phyloP scores from a whole-genome alignment of 2,888 invertebrate species.

The Hipparchia semele region DNA sequence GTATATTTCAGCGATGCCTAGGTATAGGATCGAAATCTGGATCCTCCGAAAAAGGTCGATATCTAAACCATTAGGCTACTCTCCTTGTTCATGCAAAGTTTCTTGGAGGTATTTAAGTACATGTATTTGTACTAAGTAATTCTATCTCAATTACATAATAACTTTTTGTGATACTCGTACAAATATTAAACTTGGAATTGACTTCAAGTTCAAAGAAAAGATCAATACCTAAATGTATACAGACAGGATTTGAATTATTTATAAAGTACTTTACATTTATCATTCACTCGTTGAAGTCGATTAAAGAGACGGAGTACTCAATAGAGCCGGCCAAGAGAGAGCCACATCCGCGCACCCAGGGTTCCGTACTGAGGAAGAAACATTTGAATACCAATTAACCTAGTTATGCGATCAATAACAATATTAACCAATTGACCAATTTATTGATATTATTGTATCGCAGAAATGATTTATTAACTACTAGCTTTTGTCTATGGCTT shows the following conservation, averaged over 20 bases:
- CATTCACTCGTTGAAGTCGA: neutral
- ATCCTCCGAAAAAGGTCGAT: no score
- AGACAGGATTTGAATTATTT: constrained; percentile 13
- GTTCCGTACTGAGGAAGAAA: neutral
- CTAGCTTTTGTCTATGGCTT: no score
- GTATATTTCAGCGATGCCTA: no score
- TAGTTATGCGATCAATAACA: no score
- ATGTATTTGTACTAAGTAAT: neutral
- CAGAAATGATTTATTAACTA: no score
- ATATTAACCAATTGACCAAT: no score
- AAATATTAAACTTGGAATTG: neutral
- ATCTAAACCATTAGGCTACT: no score
- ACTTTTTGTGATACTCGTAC: neutral
- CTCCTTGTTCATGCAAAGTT: no score
- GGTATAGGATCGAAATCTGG: no score
- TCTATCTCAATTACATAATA: neutral
- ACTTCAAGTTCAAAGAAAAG: neutral
- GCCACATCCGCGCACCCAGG: neutral
- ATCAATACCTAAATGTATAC: neutral
- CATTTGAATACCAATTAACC: no score
- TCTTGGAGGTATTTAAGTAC: no score
- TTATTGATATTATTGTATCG: no score
- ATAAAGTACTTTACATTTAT: constrained; percentile 13
- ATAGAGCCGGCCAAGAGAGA: neutral
- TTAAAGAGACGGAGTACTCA: neutral